Percentiles rank a stretch among this genome's conserved stretches.
Conservation (phyloP, 2,113 vertebrate genomes). For the Malurus melanocephalus region DNA sequence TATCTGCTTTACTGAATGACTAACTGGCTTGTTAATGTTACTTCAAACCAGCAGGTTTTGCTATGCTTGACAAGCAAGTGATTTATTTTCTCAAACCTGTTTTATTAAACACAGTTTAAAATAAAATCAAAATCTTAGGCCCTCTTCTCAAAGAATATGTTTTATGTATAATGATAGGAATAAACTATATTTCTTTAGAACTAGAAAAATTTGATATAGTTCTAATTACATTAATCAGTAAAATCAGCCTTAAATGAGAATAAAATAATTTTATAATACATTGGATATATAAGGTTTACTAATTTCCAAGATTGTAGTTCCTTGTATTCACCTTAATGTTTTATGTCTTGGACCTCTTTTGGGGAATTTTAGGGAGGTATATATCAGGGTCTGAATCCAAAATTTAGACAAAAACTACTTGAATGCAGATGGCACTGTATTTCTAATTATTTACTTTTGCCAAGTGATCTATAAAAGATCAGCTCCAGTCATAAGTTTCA, state of each 20-base stretch:
- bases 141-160: background rate
- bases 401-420: background rate
- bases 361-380: background rate
- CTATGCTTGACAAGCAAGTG: background rate
- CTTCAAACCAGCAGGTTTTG: background rate
- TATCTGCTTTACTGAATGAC: background rate
- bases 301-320: background rate
- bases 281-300: background rate
- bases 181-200: background rate
- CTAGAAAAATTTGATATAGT: background rate
- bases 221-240: background rate
- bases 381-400: background rate
- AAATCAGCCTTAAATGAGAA: background rate
- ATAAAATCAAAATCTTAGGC: background rate
- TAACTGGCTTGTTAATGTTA: background rate
- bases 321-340: background rate
- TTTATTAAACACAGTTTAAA: background rate
- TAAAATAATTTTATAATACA: background rate
- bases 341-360: background rate
- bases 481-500: slow-evolving; percentile 23
- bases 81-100: background rate
- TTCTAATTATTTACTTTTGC: slow-evolving; percentile 44
- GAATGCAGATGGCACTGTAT: background rate
- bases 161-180: background rate
- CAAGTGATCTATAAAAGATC: slow-evolving; percentile 48